Base-by-base conservation (phyloP, 2,888 invertebrate genomes). In the Meliscaeva auricollis region DNA sequence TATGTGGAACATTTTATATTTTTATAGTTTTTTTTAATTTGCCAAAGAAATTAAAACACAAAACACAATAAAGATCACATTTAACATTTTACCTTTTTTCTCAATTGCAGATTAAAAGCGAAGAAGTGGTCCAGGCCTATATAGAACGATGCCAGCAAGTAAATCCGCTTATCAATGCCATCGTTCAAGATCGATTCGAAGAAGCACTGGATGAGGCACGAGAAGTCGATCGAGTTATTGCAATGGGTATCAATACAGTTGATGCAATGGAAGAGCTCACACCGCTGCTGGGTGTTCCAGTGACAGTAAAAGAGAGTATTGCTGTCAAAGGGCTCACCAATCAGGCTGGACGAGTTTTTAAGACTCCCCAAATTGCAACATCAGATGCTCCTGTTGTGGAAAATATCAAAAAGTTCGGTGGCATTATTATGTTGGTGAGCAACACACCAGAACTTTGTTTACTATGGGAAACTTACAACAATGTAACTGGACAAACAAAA, bases 371-470 rank as follows among this genome's bases (percentile, higher is more conserved):
- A 69, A 94, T 94, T 17, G 96, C 97, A 0, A 93, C 93, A 69
- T 93, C 94, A 52, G 97, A 98, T 92, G 97, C 97, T 0, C 94
- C 94, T 0, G 94, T 94, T 3, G 95, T 98, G 2, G 93, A 93
- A 58, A 92, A 94, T 48, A 94, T 96, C 69, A 94, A 95, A 87
- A 93, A 95, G 56, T 96, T 96, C 50, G 98, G 98, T 0, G 97
- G 96, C 32, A 97, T 98, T 85, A 96, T 96, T 3, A 92, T 98
- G 62, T 95, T 96, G 2, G 96, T 97, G 2, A 98, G 98, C 44
- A 98, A 98, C 91, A 96, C 97, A 0, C 97, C 98, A 0, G 98
- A 98, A 90, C 93, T 97, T 60, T 98, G 98, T 89, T 94, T 98
- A 94, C 96, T 96, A 93, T 97, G 96, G 95, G 98, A 98, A 92